Percentiles rank a stretch among this genome's conserved stretches.
Evolutionary conservation across 2,888 invertebrate genomes (phyloP).

Genomic region (Chloroclystis v-ata): DNA sequence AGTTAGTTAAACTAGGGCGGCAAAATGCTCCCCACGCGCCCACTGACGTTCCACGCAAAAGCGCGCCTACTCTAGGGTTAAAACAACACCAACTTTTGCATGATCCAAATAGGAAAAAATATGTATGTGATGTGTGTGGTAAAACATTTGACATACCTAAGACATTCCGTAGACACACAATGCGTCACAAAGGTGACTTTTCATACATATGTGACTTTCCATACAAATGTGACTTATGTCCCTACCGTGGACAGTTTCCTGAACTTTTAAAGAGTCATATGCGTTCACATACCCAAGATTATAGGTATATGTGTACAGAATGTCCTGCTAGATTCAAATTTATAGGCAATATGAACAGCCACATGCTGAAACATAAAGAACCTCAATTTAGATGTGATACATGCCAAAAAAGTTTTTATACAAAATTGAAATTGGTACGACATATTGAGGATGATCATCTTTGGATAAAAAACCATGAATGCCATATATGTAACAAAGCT

Average conservation of each 20-base stretch:
- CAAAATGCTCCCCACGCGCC: no score
- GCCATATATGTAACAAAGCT: conserved; percentile 52
- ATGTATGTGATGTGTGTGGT: conserved; percentile 56
- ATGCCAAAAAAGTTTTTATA: conserved; percentile 49
- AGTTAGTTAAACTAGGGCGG: no score
- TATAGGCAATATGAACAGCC: conserved; percentile 53
- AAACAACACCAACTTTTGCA: conserved; percentile 51
- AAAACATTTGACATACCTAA: conserved; percentile 47
- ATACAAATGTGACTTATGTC: conserved; percentile 50
- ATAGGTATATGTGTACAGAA: conserved; percentile 54
- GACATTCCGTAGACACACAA: conserved; percentile 50
- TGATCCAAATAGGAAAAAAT: conserved; percentile 50
- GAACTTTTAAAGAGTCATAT: conserved; percentile 50
- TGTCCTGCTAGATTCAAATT: conserved; percentile 51
- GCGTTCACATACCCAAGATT: conserved; percentile 50
- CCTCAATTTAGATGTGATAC: conserved; percentile 49
- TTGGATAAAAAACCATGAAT: conserved; percentile 53
- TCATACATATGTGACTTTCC: conserved; percentile 52
- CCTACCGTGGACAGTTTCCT: conserved; percentile 45
- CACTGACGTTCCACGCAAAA: no score
- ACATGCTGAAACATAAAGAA: conserved; percentile 50
- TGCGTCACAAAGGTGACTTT: conserved; percentile 48
- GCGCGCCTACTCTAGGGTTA: no score
- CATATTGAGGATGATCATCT: conserved; percentile 54
- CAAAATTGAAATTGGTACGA: conserved; percentile 42